Conservation (phyloP, 1,140 invertebrate species). For the Cepaea nemoralis region DNA sequence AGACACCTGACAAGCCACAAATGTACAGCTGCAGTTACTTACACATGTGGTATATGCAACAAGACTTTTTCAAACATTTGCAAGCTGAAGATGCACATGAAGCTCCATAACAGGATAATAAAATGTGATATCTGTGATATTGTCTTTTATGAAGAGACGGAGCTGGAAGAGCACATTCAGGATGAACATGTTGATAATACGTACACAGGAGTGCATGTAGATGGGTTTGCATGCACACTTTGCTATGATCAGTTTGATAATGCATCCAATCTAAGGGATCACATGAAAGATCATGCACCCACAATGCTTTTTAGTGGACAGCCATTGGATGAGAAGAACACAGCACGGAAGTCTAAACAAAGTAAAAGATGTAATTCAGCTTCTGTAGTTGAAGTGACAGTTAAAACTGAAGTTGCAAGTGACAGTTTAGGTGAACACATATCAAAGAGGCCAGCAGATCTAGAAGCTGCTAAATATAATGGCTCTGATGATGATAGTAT, state of each 20-base stretch:
- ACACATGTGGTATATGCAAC: slow-evolving; percentile 17
- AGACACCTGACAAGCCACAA: slow-evolving; percentile 5
- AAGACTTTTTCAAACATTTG: neutral
- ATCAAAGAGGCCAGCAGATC: neutral
- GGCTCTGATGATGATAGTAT: slow-evolving; percentile 30
- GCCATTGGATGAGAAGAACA: neutral
- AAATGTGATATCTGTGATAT: slow-evolving; percentile 19
- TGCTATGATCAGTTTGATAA: neutral
- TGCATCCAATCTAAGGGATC: neutral
- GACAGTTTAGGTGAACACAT: neutral
- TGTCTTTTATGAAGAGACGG: neutral
- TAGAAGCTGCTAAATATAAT: neutral
- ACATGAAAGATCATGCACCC: slow-evolving; percentile 10
- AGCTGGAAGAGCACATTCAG: slow-evolving; percentile 2
- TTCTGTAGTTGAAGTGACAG: neutral
- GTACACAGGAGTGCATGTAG: neutral
- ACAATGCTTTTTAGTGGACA: slow-evolving; percentile 25
- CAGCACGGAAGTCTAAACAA: neutral
- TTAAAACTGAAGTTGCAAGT: neutral
- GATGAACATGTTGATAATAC: neutral
- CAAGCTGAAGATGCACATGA: slow-evolving; percentile 23
- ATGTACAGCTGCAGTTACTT: neutral
- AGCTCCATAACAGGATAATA: slow-evolving; percentile 4
- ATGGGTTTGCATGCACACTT: neutral
- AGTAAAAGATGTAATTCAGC: neutral